phyloP scores from a whole-genome alignment of 1,140 invertebrate species.

The Ectropis grisescens region DNA sequence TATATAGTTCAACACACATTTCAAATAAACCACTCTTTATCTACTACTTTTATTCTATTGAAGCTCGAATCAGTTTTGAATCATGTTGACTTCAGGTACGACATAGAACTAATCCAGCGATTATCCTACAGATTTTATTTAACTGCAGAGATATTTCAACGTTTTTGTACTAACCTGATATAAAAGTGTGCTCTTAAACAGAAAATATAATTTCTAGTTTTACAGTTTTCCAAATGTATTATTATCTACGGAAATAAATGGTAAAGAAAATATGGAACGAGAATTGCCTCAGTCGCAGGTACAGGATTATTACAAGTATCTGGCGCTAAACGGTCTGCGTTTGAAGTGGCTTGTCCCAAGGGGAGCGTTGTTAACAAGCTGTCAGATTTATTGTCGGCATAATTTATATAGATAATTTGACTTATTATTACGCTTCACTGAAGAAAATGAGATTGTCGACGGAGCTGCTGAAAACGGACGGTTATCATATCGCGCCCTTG shows the following conservation, averaged over 20 bases:
- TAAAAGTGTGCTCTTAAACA: neutral
- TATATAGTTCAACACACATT: conserved; percentile 8
- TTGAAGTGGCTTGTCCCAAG: conserved; percentile 36
- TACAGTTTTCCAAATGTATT: neutral
- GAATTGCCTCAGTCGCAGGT: too few relatives aligned
- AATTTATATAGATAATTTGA: neutral
- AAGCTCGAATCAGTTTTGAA: neutral
- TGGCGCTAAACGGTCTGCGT: conserved; percentile 28
- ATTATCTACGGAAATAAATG: neutral
- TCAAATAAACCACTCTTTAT: conserved; percentile 10
- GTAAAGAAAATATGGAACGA: neutral
- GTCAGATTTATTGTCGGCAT: conserved; percentile 8
- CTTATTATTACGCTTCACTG: too few relatives aligned
- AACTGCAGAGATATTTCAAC: too few relatives aligned
- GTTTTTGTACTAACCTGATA: neutral
- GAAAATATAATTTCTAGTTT: neutral
- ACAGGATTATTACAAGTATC: conserved; percentile 1
- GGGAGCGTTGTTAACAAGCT: conserved; percentile 38
- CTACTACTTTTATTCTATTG: neutral
- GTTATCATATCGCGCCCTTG: too few relatives aligned
- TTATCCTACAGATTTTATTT: neutral
- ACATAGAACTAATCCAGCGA: neutral
- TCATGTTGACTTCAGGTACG: neutral
- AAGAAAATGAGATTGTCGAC: too few relatives aligned
- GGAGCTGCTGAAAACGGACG: neutral